Conservation (phyloP, 2,113 vertebrate species). For the Dascyllus trimaculatus region DNA sequence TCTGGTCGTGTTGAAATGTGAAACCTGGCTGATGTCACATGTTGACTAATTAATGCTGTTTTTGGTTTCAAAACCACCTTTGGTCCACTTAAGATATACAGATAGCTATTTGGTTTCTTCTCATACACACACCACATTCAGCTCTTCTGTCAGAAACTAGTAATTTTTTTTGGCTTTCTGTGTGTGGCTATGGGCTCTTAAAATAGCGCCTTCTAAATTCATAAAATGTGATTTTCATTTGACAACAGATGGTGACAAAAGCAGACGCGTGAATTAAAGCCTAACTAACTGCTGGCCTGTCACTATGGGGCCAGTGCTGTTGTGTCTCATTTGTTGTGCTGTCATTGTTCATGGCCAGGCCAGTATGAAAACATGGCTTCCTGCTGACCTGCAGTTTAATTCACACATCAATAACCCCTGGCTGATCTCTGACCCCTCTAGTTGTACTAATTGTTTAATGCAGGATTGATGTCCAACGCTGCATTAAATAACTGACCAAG, state of each 20-base stretch:
- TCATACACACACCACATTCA: not conserved
- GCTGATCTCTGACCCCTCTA: constrained; percentile 82
- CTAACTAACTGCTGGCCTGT: constrained; percentile 73
- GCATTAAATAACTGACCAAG: constrained; percentile 76
- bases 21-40: constrained; percentile 41
- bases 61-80: constrained; percentile 53
- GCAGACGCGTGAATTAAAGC: constrained; percentile 64
- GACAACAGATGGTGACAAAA: constrained; percentile 55
- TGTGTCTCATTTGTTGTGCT: constrained; percentile 77
- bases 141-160: not conserved
- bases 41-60: constrained; percentile 62
- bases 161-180: not conserved
- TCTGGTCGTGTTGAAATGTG: constrained; percentile 36
- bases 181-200: not conserved
- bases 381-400: constrained; percentile 88
- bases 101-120: constrained; percentile 32
- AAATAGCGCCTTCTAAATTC: constrained; percentile 25
- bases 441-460: constrained; percentile 85
- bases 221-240: constrained; percentile 38
- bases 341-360: constrained; percentile 74
- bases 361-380: constrained; percentile 82
- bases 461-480: constrained; percentile 76
- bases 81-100: constrained; percentile 21
- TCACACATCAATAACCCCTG: constrained; percentile 83
- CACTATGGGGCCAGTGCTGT: constrained; percentile 69